Evolutionary conservation across 1,140 invertebrate genomes (phyloP), one percentile per base, ranked within the genome.

Genomic region (Eueides isabella): DNA sequence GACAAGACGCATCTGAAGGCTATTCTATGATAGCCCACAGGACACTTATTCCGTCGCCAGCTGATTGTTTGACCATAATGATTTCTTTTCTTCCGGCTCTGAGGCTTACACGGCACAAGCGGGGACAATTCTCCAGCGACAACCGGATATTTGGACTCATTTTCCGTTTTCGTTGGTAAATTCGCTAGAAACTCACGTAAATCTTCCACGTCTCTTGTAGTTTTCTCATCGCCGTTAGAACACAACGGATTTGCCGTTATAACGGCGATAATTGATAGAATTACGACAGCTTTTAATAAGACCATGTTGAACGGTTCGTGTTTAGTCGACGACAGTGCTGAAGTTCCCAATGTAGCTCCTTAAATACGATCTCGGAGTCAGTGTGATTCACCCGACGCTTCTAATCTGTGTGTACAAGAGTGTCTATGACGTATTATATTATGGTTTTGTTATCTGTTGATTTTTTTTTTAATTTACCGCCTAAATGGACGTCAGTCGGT

Each of bases 91-190:
- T 74, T 80, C 30, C 85, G 83, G 5, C 75, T 79, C 4, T 79
- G 74, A 16, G 79, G 2, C 67, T 63, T 19, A 44, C 83, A 89
- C 2, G 77, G 75, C 0, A 80, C 23, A 0, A 81, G 61, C 0
- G 81, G 83, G 0, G 78, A 84, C 2, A 88, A 33, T 28, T 84
- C 71, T 0, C 78, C 87, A 1, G 87, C 81, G 0, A 85, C 7
- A 0, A 85, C 80, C 0, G 84, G 75, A 16, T 76, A 78, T 0
- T 66, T 55, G 7, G 72, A 55, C 1, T 74, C 48, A 0, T 80
- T 33, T 5, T 72, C 26, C 0, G 65, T 19, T n/a, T 74, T 65
- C 0, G 38, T 31, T 2, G 81, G 76, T 7, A 85, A 6, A 28
- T 75, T 44, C 11, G 76, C 74, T 5, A 85, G 63, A 19, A 84